Base-by-base conservation (phyloP, 2,113 vertebrate genomes). In the Odontesthes bonariensis region DNA sequence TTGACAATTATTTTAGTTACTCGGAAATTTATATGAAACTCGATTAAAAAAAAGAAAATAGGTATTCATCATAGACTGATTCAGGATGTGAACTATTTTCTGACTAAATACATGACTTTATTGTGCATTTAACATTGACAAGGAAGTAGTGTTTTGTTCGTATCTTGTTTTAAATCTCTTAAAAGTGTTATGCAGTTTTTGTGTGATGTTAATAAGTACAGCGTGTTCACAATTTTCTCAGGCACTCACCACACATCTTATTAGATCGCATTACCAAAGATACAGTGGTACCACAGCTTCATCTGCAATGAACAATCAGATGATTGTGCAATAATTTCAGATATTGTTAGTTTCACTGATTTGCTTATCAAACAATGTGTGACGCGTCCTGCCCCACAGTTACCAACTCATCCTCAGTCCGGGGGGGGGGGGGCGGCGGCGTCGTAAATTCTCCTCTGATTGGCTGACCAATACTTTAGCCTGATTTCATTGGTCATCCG, bases 361-460 rank as follows among this genome's bases (percentile, higher is more conserved):
- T 67, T 63, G 22, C 47, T 77, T 79, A 77, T 88, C 75, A 73
- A 60, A 3, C 54, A 58, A 62, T 31, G 53, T 63, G 23, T 94
- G 91, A 94, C 93, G 92, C 92, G 92, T 91, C 86, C 38, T 8
- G 52, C 46, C 86, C 72, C 17, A 78, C 66, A 51, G 64, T 10
- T 38, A 52, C 73, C 80, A 85, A 22, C 85, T 90, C 84, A 71
- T 60, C 90, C 71, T 80, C 74, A 56, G 51, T 79, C 46, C 44
- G 51, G 53, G 32, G 60, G 81, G 51, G 20, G 73, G 56, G 13
- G 46, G 27, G 27, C 20, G 3, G 59, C 49, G 6, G 12, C 10
- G 16, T 65, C 19, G 19, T 31, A 19, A 74, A 3, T 19, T 77
- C 13, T 38, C 10, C 6, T 61, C 0, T 73, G 75, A 94, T 95